A percentile compares a stretch with the other conserved stretches of the same genome.
These are phyloP conservation scores for Oedothorax gibbosus DNA, from an alignment of 1,140 invertebrate genomes.

Conservation along the genomic window DNA sequence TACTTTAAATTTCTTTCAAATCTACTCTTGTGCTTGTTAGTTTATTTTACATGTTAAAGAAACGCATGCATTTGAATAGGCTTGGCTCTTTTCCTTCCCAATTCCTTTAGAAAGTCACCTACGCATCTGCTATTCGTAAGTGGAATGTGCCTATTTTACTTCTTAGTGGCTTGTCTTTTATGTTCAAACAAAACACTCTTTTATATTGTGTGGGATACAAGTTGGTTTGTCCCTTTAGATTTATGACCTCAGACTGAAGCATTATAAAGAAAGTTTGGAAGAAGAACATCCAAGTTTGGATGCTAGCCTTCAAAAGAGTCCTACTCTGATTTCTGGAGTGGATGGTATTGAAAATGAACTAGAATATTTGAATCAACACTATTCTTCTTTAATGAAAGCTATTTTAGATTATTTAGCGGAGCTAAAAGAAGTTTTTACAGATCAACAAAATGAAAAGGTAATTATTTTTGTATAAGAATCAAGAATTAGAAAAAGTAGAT, in stretches of 20 bases:
- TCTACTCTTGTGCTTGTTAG: constrained; percentile 18
- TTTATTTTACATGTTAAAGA: constrained; percentile 36
- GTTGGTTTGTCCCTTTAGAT: constrained; percentile 75
- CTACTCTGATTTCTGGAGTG: constrained; percentile 73
- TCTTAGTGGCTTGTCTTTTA: constrained; percentile 19
- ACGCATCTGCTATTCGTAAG: constrained; percentile 49
- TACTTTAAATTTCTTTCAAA: constrained; percentile 7
- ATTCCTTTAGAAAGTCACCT: constrained; percentile 34
- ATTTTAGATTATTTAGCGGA: constrained; percentile 77
- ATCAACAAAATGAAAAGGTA: constrained; percentile 65
- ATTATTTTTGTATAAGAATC: neutral
- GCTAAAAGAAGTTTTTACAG: constrained; percentile 70
- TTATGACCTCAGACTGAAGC: constrained; percentile 86
- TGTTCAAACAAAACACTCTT: constrained; percentile 12
- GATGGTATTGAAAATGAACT: constrained; percentile 86
- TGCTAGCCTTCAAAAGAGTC: constrained; percentile 70
- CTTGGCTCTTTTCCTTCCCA: constrained; percentile 45
- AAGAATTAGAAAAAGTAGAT: too few relatives aligned
- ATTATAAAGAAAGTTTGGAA: constrained; percentile 88
- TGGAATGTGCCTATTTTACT: constrained; percentile 61
- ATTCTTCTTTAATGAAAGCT: constrained; percentile 78
- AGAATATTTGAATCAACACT: constrained; percentile 85
- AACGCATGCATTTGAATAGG: constrained; percentile 35
- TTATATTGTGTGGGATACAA: constrained; percentile 45
- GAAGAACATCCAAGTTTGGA: constrained; percentile 87